Evolutionary conservation across 2,113 vertebrate species (phyloP).

Genomic region (Carassius carassius): DNA sequence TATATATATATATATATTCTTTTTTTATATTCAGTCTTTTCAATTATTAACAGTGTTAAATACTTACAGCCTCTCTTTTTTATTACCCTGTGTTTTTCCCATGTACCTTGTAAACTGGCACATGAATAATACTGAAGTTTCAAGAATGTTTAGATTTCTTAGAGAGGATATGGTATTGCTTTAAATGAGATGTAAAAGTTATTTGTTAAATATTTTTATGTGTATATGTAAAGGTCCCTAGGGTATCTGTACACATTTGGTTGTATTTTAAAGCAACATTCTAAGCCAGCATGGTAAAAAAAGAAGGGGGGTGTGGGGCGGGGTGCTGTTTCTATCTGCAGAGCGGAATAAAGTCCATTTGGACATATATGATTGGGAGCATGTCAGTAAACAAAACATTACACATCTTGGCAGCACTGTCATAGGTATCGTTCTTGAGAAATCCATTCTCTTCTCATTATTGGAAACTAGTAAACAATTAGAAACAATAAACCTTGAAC

Average conservation of each 20-base stretch:
- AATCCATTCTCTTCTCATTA: background rate
- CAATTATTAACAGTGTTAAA: slow-evolving; percentile 22
- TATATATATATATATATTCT: background rate
- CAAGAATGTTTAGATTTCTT: slow-evolving; percentile 21
- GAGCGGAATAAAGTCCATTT: slow-evolving; percentile 72
- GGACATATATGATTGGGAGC: slow-evolving; percentile 52
- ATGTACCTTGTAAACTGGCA: slow-evolving; percentile 9
- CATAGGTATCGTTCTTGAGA: slow-evolving; percentile 1
- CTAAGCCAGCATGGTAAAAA: slow-evolving; percentile 36
- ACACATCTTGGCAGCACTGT: slow-evolving; percentile 32
- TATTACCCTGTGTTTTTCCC: background rate
- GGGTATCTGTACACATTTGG: background rate
- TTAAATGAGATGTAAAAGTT: slow-evolving; percentile 31
- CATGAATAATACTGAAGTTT: slow-evolving; percentile 9
- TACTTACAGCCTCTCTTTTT: background rate
- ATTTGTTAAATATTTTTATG: slow-evolving; percentile 14
- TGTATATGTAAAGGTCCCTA: slow-evolving; percentile 20
- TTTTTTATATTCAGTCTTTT: slow-evolving; percentile 1
- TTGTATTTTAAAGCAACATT: slow-evolving; percentile 30
- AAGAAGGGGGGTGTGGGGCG: background rate
- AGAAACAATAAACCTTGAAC: slow-evolving; percentile 7
- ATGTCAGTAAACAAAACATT: slow-evolving; percentile 45
- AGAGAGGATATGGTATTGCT: slow-evolving; percentile 16
- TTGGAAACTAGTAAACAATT: background rate
- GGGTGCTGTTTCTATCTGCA: slow-evolving; percentile 66